phyloP scores from a whole-genome alignment of 64 coral and sea anemone genomes.

The Anthopleura sola region DNA sequence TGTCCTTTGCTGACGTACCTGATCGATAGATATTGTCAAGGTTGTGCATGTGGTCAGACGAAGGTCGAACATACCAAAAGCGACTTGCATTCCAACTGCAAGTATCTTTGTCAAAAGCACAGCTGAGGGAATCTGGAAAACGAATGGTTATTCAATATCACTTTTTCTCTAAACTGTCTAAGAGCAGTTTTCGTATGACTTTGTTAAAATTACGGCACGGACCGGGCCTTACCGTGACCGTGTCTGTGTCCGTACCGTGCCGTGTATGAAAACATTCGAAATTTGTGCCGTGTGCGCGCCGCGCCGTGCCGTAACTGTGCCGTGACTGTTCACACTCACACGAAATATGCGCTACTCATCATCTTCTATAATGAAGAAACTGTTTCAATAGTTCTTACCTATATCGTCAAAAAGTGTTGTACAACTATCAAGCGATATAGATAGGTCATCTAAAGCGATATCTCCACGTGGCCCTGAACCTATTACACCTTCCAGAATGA shows the following conservation, averaged over 20 bases:
- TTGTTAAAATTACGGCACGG: no score
- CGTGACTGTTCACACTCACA: no score
- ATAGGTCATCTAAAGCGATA: slow-evolving; percentile 49
- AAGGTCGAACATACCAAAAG: neutral
- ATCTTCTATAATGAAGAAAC: neutral
- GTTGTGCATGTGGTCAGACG: neutral
- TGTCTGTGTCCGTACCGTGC: no score
- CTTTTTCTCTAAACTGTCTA: neutral
- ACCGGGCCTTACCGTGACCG: no score
- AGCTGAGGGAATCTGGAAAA: slow-evolving; percentile 19
- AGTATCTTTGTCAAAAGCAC: slow-evolving; percentile 26
- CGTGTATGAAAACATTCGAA: no score
- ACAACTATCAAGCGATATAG: neutral
- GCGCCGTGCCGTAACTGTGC: no score
- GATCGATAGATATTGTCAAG: neutral
- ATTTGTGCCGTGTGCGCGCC: no score
- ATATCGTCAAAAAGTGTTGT: neutral
- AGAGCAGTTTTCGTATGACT: no score
- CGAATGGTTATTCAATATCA: neutral
- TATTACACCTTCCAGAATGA: slow-evolving; percentile 40
- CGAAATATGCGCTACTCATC: no score
- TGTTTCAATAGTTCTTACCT: neutral
- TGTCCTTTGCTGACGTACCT: neutral
- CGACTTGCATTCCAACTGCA: slow-evolving; percentile 24
- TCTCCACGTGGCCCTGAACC: slow-evolving; percentile 37